phyloP scores from a whole-genome alignment of 2,113 vertebrate genomes.

The Emydocephalus ijimae region DNA sequence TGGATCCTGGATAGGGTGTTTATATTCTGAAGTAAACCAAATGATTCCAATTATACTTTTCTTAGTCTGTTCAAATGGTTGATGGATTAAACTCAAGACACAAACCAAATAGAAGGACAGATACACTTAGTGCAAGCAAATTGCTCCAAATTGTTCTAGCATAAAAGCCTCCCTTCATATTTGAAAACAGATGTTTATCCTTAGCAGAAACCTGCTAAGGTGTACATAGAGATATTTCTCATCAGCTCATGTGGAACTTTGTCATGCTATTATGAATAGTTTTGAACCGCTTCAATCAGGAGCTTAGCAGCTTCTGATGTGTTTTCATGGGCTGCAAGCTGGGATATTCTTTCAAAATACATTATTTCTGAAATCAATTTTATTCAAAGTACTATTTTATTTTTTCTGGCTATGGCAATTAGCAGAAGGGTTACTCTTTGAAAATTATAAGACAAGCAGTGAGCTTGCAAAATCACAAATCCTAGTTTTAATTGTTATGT shows the following conservation, averaged over 20 bases:
- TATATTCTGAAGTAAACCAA: background rate
- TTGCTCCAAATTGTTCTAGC: background rate
- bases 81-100: background rate
- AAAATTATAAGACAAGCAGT: constrained; percentile 7
- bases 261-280: background rate
- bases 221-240: background rate
- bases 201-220: background rate
- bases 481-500: background rate
- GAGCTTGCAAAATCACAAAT: background rate
- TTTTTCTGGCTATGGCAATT: background rate
- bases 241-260: background rate
- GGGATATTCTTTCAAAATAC: background rate
- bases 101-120: background rate
- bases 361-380: background rate
- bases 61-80: background rate
- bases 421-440: background rate
- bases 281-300: background rate
- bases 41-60: background rate
- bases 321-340: background rate
- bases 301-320: background rate
- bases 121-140: background rate
- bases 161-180: background rate
- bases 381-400: background rate
- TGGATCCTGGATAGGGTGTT: background rate
- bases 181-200: background rate